These are phyloP conservation scores for Pangasius sanitwongsei DNA, from an alignment of 2,797 vertebrate genomes.

Conservation along the genomic window DNA sequence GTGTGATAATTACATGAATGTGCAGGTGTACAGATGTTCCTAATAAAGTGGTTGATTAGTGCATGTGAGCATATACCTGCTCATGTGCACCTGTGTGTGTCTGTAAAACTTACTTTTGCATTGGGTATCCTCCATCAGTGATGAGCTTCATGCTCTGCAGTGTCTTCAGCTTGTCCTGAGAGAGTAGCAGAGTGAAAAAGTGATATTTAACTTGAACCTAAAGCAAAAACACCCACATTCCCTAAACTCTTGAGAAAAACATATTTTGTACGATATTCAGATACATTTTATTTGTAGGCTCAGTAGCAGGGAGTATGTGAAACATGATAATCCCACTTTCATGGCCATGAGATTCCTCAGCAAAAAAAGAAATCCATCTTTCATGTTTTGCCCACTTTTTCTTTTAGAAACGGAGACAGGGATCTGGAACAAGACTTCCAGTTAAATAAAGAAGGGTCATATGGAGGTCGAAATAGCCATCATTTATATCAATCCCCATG, in stretches of 20 bases:
- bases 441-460: constrained; percentile 4
- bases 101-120: constrained; percentile 80
- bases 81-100: constrained; percentile 16
- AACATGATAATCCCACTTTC: background rate
- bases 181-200: constrained; percentile 56
- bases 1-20: too few species aligned
- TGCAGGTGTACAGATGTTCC: background rate
- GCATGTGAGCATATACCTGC: background rate
- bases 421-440: background rate
- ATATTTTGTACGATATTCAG: background rate
- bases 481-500: background rate
- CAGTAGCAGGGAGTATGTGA: background rate
- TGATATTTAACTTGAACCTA: background rate
- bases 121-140: constrained; percentile 77
- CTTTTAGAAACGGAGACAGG: background rate
- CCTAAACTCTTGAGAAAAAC: background rate
- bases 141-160: constrained; percentile 82
- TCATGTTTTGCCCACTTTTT: background rate
- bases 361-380: background rate
- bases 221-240: background rate
- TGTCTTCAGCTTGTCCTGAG: constrained; percentile 85
- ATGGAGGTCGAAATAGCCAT: background rate
- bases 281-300: background rate
- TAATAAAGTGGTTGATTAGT: background rate
- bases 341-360: background rate